Conservation (phyloP, 2,888 invertebrate species). For the Chorisops tibialis region DNA sequence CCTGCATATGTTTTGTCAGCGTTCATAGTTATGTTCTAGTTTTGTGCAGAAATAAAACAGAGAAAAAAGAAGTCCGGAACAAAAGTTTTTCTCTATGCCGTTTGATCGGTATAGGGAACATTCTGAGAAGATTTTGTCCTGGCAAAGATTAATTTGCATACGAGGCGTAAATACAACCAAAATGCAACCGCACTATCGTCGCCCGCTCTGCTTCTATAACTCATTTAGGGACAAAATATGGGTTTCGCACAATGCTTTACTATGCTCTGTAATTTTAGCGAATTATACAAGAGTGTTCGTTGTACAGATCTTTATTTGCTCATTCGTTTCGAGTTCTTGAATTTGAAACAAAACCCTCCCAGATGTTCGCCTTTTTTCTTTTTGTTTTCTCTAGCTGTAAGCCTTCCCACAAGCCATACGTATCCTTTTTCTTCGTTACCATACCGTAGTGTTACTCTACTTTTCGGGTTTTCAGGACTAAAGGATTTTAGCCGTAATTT, state of each 20-base stretch:
- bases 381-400: not conserved
- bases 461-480: not conserved
- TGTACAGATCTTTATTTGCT: no score
- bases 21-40: no score
- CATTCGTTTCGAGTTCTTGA: no score
- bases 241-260: constrained; percentile 1
- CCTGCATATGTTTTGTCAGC: no score
- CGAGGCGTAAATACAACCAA: constrained; percentile 20
- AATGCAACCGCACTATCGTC: not conserved
- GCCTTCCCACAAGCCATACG: not conserved
- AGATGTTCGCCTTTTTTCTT: constrained; percentile 8
- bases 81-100: not conserved
- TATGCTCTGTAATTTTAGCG: constrained; percentile 1
- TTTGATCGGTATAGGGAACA: constrained; percentile 2
- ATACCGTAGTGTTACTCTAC: no score
- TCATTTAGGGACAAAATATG: constrained; percentile 24
- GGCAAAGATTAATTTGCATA: constrained; percentile 25
- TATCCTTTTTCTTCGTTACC: no score
- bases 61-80: no score
- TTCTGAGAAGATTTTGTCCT: not conserved
- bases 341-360: not conserved
- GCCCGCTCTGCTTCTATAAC: constrained; percentile 15
- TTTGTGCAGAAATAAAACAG: no score
- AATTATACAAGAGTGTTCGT: not conserved
- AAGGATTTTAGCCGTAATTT: constrained; percentile 19